Evolutionary conservation across 2,888 invertebrate species (phyloP).

Genomic region (Stenchaetothrips biformis): DNA sequence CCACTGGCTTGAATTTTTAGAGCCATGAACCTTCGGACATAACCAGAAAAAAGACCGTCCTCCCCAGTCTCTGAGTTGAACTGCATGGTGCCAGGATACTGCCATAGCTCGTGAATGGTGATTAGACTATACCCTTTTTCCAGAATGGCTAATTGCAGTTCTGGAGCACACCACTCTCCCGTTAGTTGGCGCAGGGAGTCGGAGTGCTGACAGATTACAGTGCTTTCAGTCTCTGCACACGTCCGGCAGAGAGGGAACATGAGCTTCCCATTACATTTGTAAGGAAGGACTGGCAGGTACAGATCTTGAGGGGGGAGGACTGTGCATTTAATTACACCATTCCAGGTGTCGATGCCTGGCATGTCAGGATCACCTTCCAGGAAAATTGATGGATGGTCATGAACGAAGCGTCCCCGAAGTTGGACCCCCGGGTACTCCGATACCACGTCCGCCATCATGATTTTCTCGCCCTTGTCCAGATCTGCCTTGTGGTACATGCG

Average conservation of each 20-base stretch:
- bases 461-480: background rate
- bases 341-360: conserved; percentile 17
- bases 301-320: conserved; percentile 31
- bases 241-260: conserved; percentile 43
- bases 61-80: too few relatives aligned
- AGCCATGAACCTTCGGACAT: too few relatives aligned
- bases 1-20: too few relatives aligned
- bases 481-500: background rate
- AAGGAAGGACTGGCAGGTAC: conserved; percentile 38
- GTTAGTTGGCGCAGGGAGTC: conserved; percentile 26
- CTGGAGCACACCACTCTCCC: too few relatives aligned
- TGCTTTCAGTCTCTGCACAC: conserved; percentile 40
- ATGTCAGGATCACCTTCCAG: conserved; percentile 29
- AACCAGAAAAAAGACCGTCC: too few relatives aligned
- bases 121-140: too few relatives aligned
- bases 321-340: conserved; percentile 32
- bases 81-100: too few relatives aligned
- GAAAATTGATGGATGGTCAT: background rate
- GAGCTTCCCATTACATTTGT: conserved; percentile 37
- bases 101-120: too few relatives aligned
- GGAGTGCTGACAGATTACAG: conserved; percentile 40
- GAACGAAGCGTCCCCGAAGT: too few relatives aligned
- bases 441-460: conserved; percentile 8
- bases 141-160: too few relatives aligned
- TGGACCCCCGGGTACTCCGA: background rate